phyloP scores from a whole-genome alignment of 2,888 invertebrate genomes.

The Volucella bombylans region DNA sequence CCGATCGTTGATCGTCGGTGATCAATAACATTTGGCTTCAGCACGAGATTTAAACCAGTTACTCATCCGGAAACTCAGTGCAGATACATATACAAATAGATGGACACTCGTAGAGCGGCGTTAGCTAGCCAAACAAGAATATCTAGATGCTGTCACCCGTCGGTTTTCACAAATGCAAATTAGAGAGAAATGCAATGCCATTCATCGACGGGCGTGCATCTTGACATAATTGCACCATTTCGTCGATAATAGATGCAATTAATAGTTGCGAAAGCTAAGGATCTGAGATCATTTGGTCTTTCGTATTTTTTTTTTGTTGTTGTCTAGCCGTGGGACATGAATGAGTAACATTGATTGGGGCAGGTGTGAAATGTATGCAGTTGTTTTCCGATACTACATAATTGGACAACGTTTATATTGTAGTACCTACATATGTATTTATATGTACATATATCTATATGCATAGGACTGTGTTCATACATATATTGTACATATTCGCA shows the following conservation, averaged over 20 bases:
- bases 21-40: slow-evolving; percentile 59
- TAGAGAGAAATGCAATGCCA: slow-evolving; percentile 30
- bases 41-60: slow-evolving; percentile 68
- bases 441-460: no score
- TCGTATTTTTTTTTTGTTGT: no score
- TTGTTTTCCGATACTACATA: neutral
- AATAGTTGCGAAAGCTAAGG: slow-evolving; percentile 4
- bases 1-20: slow-evolving; percentile 53
- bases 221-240: slow-evolving; percentile 49
- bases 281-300: no score
- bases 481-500: no score
- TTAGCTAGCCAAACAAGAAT: slow-evolving; percentile 28
- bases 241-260: slow-evolving; percentile 53
- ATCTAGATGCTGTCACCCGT: slow-evolving; percentile 6
- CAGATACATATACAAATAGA: slow-evolving; percentile 19
- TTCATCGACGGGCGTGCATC: slow-evolving; percentile 30
- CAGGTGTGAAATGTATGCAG: slow-evolving; percentile 28
- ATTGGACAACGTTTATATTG: neutral
- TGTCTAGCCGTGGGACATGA: no score
- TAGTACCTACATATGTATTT: neutral
- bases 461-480: no score
- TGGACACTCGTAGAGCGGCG: slow-evolving; percentile 4
- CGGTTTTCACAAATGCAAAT: slow-evolving; percentile 58
- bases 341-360: slow-evolving; percentile 22
- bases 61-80: slow-evolving; percentile 47